Conservation (phyloP, 2,888 invertebrate species). For the Adineta ricciae region DNA sequence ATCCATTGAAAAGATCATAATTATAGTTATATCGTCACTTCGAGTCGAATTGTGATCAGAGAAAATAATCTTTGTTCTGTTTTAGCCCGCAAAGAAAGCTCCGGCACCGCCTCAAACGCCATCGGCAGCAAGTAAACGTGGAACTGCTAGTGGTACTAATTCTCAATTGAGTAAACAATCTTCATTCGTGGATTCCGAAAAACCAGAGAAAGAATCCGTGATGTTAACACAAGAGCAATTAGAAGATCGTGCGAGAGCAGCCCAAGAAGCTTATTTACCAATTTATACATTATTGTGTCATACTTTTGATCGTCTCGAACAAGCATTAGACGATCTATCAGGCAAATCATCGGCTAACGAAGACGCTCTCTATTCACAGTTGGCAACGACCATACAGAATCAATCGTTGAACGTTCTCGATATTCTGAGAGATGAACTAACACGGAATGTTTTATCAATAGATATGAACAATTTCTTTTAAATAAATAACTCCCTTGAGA, state of each 20-base stretch:
- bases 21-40: neutral
- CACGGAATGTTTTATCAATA: neutral
- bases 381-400: neutral
- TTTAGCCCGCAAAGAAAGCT: neutral
- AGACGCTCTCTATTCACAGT: neutral
- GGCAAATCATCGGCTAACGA: neutral
- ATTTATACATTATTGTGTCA: neutral
- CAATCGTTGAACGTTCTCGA: neutral
- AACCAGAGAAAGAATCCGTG: neutral
- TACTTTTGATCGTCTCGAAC: neutral
- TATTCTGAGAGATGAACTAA: conserved; percentile 13
- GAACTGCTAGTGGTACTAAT: neutral
- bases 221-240: neutral
- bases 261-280: neutral
- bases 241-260: neutral
- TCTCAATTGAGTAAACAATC: neutral
- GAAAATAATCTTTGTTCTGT: too few relatives aligned
- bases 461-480: neutral
- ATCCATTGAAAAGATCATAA: neutral
- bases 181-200: neutral
- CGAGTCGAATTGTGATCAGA: neutral
- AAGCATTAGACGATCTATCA: neutral
- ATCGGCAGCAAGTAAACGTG: neutral
- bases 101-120: neutral
- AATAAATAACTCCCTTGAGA: neutral